phyloP scores from a whole-genome alignment of 2,888 invertebrate species.

The Coleophora flavipennella region DNA sequence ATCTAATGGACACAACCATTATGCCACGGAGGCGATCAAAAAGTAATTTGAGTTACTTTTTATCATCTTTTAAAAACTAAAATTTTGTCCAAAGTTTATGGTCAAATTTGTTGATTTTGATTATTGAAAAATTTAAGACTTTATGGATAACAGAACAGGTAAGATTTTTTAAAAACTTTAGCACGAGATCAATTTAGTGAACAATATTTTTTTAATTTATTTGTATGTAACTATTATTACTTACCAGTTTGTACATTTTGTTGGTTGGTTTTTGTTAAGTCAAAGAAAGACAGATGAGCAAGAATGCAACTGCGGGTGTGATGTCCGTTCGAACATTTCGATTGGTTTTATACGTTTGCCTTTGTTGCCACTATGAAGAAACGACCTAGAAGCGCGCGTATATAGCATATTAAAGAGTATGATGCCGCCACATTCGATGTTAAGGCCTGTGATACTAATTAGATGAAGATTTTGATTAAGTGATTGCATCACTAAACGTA shows the following conservation, averaged over 20 bases:
- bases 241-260: conserved; percentile 63
- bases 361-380: conserved; percentile 28
- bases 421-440: neutral
- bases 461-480: neutral
- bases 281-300: neutral
- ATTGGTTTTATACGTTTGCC: conserved; percentile 37
- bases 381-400: conserved; percentile 30
- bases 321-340: conserved; percentile 15
- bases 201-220: too few species aligned
- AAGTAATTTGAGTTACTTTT: too few species aligned
- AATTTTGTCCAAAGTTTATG: too few species aligned
- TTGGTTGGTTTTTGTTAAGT: conserved; percentile 7
- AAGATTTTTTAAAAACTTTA: too few species aligned
- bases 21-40: too few species aligned
- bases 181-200: too few species aligned
- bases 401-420: conserved; percentile 26
- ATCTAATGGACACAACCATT: too few species aligned
- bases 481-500: too few species aligned
- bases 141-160: too few species aligned
- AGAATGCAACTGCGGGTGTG: conserved; percentile 21
- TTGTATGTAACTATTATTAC: conserved; percentile 17
- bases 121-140: too few species aligned
- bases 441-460: conserved; percentile 5
- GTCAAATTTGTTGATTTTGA: too few species aligned
- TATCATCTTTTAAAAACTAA: too few species aligned